Conservation (phyloP, 2,113 vertebrate species). For the Scatophagus argus region DNA sequence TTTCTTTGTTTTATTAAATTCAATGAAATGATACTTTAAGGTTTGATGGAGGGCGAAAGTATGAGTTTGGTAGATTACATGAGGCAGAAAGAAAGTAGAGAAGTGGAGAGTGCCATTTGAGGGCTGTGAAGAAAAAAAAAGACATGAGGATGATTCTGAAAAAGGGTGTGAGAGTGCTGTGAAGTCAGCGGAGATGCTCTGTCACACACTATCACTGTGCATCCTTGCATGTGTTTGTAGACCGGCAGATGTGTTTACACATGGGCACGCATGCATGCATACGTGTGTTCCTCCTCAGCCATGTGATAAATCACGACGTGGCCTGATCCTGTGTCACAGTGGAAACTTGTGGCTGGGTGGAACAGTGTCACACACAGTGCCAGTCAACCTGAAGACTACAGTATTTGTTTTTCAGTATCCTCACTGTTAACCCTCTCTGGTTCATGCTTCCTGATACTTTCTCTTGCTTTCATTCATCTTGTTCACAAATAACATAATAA, state of each 20-base stretch:
- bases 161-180: neutral
- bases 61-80: neutral
- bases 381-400: neutral
- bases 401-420: neutral
- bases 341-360: slow-evolving; percentile 29
- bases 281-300: neutral
- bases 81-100: neutral
- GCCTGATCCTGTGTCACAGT: slow-evolving; percentile 19
- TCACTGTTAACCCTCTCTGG: neutral
- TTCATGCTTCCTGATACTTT: neutral
- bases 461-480: neutral
- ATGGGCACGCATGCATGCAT: slow-evolving; percentile 8
- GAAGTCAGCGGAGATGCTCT: neutral
- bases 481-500: no score
- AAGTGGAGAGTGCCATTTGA: neutral
- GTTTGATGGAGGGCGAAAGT: neutral
- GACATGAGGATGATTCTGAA: neutral
- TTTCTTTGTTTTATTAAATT: no score
- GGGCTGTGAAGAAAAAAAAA: neutral
- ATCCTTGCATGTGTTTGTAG: slow-evolving; percentile 29
- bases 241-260: slow-evolving; percentile 15
- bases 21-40: neutral
- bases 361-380: neutral
- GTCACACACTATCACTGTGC: neutral
- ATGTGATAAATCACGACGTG: neutral